Base-by-base conservation (phyloP, 2,888 invertebrate genomes). In the Epinotia demarniana region DNA sequence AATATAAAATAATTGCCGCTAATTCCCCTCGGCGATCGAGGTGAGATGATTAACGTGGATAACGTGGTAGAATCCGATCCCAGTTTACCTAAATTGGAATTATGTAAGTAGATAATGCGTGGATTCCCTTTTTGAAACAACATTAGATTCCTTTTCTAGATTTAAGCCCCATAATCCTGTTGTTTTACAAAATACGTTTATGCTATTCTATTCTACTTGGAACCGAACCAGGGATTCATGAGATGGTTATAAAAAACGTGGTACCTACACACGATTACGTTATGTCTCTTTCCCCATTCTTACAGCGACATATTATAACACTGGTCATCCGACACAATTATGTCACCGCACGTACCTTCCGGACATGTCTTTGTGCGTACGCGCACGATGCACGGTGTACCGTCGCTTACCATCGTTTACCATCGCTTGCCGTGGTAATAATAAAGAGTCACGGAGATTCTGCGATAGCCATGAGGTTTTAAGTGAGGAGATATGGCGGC, bases 271-370 rank as follows among this genome's bases (percentile, higher is more conserved):
- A 5, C n/a, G 6, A 39, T 62, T 62, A 39, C 62, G 62, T 11
- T 16, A 6, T 39, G n/a, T 18, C 43, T 0, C 62, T 62, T 57
- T 57, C 19, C 18, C 16, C 39, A 62, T 18, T 63, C 16, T 46
- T 27, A 27, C 53, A 27, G n/a, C 39, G 23, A 43, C 16, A 43
- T 23, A 71, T 39, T 18, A 71, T 39, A 62, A 62, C 53, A 13
- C 62, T 63, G 73, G 73, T 69, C 73, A 74, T 63, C 62, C 43
- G n/a, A 49, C 53, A 55, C n/a, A 13, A 62, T 73, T 73, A 60
- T 39, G 73, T 73, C 64, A 70, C 70, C 43, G 13, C 43, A 43
- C 64, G 43, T 43, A 23, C 57, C 64, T 74, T 74, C 70, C 74
- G 74, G 64, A 63, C 74, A 73, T 62, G 61, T 62, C 61, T 39